phyloP scores from a whole-genome alignment of 2,888 invertebrate genomes.

The Callyntrura sp. region DNA sequence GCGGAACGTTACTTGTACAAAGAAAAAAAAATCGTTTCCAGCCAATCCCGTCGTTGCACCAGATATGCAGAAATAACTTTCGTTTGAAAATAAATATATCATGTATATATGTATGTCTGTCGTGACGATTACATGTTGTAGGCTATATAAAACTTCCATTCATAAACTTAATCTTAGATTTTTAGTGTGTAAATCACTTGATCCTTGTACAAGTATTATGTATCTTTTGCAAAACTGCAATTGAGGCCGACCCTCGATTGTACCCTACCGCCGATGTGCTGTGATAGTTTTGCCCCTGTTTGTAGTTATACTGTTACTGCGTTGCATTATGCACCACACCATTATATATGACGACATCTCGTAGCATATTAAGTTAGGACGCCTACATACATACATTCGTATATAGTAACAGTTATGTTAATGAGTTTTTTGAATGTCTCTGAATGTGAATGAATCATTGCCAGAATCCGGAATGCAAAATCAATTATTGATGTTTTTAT shows the following conservation, averaged over 20 bases:
- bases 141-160: too few relatives aligned
- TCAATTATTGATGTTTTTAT: slow-evolving; percentile 11
- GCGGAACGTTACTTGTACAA: too few relatives aligned
- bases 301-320: not conserved
- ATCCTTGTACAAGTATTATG: too few relatives aligned
- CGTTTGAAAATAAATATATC: too few relatives aligned
- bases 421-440: slow-evolving; percentile 13
- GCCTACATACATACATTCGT: not conserved
- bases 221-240: not conserved
- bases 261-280: slow-evolving; percentile 38
- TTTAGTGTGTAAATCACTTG: too few relatives aligned
- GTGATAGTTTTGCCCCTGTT: slow-evolving; percentile 21
- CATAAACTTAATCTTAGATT: too few relatives aligned
- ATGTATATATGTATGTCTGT: too few relatives aligned
- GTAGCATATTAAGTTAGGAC: not conserved
- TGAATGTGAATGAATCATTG: slow-evolving; percentile 31
- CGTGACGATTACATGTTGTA: too few relatives aligned
- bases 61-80: too few relatives aligned
- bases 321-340: too few relatives aligned
- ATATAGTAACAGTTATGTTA: not conserved
- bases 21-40: too few relatives aligned
- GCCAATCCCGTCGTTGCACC: too few relatives aligned
- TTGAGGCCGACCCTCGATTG: slow-evolving; percentile 64
- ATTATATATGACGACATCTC: not conserved
- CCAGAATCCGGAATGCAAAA: slow-evolving; percentile 32